These are phyloP conservation scores for Chirona hameri DNA, from an alignment of 2,888 invertebrate genomes.

Conservation along the genomic window DNA sequence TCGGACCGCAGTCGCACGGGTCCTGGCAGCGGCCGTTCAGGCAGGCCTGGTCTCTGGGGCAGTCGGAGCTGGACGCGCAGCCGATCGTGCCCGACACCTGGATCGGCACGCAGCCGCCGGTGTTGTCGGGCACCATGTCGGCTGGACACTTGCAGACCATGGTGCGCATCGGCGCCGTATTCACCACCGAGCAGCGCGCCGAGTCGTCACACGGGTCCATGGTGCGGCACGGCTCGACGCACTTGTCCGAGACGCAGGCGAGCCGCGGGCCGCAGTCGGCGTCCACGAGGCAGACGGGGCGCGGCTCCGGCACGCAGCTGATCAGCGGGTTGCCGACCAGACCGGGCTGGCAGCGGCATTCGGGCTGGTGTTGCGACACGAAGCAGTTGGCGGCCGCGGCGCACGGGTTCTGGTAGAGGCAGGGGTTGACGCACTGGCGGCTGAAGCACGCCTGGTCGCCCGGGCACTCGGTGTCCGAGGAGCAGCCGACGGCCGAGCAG, in stretches of 20 bases:
- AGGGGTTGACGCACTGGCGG: constrained; percentile 76
- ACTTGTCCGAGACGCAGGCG: constrained; percentile 73
- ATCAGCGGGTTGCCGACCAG: constrained; percentile 77
- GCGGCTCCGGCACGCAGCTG: constrained; percentile 51
- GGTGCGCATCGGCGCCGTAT: constrained; percentile 42
- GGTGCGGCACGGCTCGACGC: constrained; percentile 71
- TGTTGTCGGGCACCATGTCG: constrained; percentile 73
- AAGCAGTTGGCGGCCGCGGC: constrained; percentile 62
- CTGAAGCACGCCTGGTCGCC: constrained; percentile 59
- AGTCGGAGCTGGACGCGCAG: constrained; percentile 70
- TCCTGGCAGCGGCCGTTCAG: constrained; percentile 71
- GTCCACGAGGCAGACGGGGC: constrained; percentile 69
- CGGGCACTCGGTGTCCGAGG: constrained; percentile 67
- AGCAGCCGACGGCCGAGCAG: constrained; percentile 40
- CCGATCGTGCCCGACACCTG: constrained; percentile 50
- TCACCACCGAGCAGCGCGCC: constrained; percentile 41
- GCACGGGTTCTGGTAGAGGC: constrained; percentile 50
- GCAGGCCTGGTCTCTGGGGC: constrained; percentile 74
- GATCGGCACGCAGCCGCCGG: constrained; percentile 67
- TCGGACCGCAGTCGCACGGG: constrained; percentile 78
- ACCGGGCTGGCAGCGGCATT: constrained; percentile 76
- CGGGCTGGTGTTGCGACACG: constrained; percentile 72
- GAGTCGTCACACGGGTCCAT: constrained; percentile 41
- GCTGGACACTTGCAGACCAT: constrained; percentile 77
- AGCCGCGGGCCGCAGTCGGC: constrained; percentile 73